Base-by-base conservation (phyloP, 2,113 vertebrate species). In the Capricornis sumatraensis region DNA sequence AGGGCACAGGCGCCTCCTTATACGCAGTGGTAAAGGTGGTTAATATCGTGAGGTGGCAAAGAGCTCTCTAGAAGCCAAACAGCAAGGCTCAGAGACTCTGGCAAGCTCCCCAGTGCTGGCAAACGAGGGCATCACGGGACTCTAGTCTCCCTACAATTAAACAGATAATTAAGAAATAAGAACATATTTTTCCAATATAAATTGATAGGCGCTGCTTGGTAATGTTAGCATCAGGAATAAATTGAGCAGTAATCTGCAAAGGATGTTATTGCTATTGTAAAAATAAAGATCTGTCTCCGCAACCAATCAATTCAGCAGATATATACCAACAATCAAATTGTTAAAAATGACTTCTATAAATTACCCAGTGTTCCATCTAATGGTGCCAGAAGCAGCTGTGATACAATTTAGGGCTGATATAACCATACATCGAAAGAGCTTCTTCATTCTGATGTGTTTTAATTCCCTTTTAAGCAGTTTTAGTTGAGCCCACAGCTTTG, bases 241-340 rank as follows among this genome's bases (percentile, higher is more conserved):
- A 99, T 98, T 93, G 98, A 98, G 98, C 98, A 95, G 98, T 96
- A 98, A 99, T 98, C 97, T 98, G 97, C 97, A 97, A 98, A 98
- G 98, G 98, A 99, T 98, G 98, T 99, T 99, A 98, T 97, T 99
- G 98, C 98, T 98, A 99, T 99, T 98, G 98, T 93, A 99, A 99
- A 99, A 98, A 99, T 98, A 98, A 99, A 98, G 98, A 99, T 98
- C 98, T 98, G 98, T 98, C 98, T 99, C 97, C 78, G 30, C 93
- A 98, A 95, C 98, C 99, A 99, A 99, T 99, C 99, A 99, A 99
- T 99, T 98, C 98, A 92, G 97, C 97, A 98, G 98, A 99, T 99
- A 99, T 98, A 99, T 98, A 98, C 98, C 98, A 99, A 99, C 98
- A 98, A 99, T 99, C 98, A 98, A 98, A 99, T 96, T 98, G 98